phyloP scores from a whole-genome alignment of 1,140 invertebrate species.

The Lordiphosa stackelbergi region DNA sequence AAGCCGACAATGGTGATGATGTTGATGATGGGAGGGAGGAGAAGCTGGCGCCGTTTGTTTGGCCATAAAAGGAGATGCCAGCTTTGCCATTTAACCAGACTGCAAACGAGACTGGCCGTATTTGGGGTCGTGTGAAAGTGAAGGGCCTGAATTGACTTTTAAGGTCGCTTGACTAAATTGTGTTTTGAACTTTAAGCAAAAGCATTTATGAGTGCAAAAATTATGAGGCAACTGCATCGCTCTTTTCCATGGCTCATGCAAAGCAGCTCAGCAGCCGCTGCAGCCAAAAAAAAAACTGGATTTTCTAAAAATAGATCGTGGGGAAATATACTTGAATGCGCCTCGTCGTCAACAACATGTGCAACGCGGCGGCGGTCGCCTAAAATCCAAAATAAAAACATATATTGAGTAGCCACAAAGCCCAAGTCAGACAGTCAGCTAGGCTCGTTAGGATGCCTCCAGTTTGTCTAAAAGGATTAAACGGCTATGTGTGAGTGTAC shows the following conservation, averaged over 20 bases:
- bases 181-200: slow-evolving; percentile 19
- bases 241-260: slow-evolving; percentile 39
- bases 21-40: slow-evolving; percentile 18
- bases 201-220: slow-evolving; percentile 44
- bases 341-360: slow-evolving; percentile 50
- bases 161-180: slow-evolving; percentile 18
- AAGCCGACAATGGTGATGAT: slow-evolving; percentile 24
- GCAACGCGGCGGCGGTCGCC: slow-evolving; percentile 63
- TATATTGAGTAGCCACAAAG: slow-evolving; percentile 18
- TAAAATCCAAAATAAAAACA: slow-evolving; percentile 30
- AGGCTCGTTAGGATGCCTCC: slow-evolving; percentile 11
- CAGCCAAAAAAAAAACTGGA: slow-evolving; percentile 67
- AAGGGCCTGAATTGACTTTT: slow-evolving; percentile 50
- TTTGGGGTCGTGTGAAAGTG: slow-evolving; percentile 55
- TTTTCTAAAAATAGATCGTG: slow-evolving; percentile 76
- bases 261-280: slow-evolving; percentile 40
- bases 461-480: slow-evolving; percentile 14
- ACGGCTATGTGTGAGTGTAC: not conserved
- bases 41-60: slow-evolving; percentile 38
- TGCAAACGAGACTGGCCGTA: slow-evolving; percentile 31
- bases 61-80: slow-evolving; percentile 59
- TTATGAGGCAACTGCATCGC: slow-evolving; percentile 38
- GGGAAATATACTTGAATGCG: slow-evolving; percentile 74
- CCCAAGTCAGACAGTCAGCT: not conserved
- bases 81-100: slow-evolving; percentile 57